Evolutionary conservation across 1,140 invertebrate species (phyloP), one percentile per base, ranked within the genome.

Genomic region (Diachasma alloeum): DNA sequence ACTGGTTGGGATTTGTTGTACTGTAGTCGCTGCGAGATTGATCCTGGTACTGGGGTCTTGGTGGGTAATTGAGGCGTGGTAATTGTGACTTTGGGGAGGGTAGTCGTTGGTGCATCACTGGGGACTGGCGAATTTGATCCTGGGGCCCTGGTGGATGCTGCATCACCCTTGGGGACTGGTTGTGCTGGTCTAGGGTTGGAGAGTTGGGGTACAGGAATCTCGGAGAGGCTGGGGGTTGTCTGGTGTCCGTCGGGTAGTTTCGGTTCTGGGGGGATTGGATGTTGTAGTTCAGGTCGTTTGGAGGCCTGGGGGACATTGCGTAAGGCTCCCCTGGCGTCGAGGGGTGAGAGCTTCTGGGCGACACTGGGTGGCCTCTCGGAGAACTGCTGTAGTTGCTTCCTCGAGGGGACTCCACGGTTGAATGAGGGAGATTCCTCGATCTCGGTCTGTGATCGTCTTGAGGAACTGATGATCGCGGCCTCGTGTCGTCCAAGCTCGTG

Each of bases 401-500:
- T 70, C 83, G 78, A 1, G 82, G 80, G 5, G 84, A 84, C 42
- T 87, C 86, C 11, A 81, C 71, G 1, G 80, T 81, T 17, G 85
- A 83, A 46, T 87, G 85, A 26, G 85, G 83, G 13, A 85, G 63
- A 76, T 84, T 87, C 53, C 87, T 80, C 0, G 87, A 85, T 17
- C 81, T 81, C 5, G 86, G 86, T 48, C 85, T 81, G 26, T 87
- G 83, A 22, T 90, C 88, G n/a, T 90, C 86, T 66, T 87, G 87
- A 4, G 86, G 86, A 6, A 85, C 67, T n/a, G 83, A 79, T 74
- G 87, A 89, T 67, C 84, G 83, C 10, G 89, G 88, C 75, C 87
- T 85, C 4, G 67, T 82, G 2, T 90, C 89, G 56, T 90, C 89
- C 1, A 89, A 59, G 69, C 89, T 93, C 4, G 93, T 94, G n/a